Evolutionary conservation across 2,113 vertebrate genomes (phyloP), one percentile per base, ranked within the genome.

Genomic region (Phyllostomus discolor): DNA sequence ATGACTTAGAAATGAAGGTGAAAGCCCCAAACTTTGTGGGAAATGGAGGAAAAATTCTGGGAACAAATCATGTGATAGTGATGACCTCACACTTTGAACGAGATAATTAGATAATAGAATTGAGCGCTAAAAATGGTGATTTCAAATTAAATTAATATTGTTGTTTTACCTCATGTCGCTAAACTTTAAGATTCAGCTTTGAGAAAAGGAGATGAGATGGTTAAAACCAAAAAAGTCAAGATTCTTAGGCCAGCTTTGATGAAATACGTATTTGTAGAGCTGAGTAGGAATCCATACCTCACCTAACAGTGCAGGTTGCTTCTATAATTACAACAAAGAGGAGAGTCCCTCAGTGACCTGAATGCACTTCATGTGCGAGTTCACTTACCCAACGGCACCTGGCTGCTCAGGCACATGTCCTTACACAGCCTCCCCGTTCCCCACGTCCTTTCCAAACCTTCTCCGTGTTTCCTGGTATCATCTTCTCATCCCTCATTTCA

Each of bases 1-100:
- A 80, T 93, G 43, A 75, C 38, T 73, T 86, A 46, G 75, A 91
- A 94, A 95, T 86, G 69, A 94, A 94, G 70, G 64, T 69, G 70
- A 91, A 94, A 93, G 54, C 33, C 26, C 93, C 24, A 94, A 75
- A 92, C 11, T 83, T 92, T 67, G 31, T 96, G 64, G 75, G 82
- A 57, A 85, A 52, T 66, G 35, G 57, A 91, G 50, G 46, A 19
- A 59, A 80, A 90, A 75, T 70, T 15, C 43, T 94, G n/a, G 91
- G 17, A 83, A 76, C 57, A 94, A 75, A 20, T 43, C 14, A 19
- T 50, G 15, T 89, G 22, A 86, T 43, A 69, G 86, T 79, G 92
- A 72, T 48, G 31, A 75, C 24, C 50, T 83, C 52, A 33, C 10
- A 81, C 12, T 92, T 59, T 79, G 64, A 46, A 69, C 38, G 80